Conservation (phyloP, 2,888 invertebrate genomes). For the Subacronicta megacephala region DNA sequence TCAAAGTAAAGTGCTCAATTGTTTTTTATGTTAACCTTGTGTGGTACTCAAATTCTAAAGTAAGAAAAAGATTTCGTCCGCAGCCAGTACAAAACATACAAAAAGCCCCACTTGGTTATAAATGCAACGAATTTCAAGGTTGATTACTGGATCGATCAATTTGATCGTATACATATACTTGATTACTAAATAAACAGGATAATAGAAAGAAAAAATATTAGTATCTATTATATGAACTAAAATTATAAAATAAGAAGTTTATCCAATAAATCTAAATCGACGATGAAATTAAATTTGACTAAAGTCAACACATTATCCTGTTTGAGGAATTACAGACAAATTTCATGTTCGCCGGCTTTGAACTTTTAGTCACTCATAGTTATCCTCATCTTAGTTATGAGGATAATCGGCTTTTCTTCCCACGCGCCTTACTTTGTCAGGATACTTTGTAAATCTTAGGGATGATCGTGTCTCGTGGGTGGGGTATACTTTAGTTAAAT, state of each 20-base stretch:
- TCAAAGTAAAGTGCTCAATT: too few relatives aligned
- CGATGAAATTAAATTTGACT: constrained; percentile 9
- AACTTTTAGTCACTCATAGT: not conserved
- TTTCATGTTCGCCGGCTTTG: not conserved
- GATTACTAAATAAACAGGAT: too few relatives aligned
- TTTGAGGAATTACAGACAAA: not conserved
- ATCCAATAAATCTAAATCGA: constrained; percentile 7
- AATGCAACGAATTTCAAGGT: too few relatives aligned
- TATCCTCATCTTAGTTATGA: not conserved
- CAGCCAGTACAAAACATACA: too few relatives aligned
- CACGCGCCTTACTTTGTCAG: not conserved
- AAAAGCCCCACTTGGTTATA: too few relatives aligned
- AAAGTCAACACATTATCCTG: constrained; percentile 21
- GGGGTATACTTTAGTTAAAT: not conserved
- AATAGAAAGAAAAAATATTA: too few relatives aligned
- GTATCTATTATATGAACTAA: too few relatives aligned
- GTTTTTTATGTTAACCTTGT: too few relatives aligned
- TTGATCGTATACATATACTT: too few relatives aligned
- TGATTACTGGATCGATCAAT: too few relatives aligned
- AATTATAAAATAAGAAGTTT: constrained; percentile 5
- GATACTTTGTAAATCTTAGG: not conserved
- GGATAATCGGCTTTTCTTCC: constrained; percentile 5
- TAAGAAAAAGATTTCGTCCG: too few relatives aligned
- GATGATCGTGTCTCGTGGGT: not conserved
- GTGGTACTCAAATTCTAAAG: too few relatives aligned